Conservation (phyloP, 23 tunicate genomes). For the Styela plicata region DNA sequence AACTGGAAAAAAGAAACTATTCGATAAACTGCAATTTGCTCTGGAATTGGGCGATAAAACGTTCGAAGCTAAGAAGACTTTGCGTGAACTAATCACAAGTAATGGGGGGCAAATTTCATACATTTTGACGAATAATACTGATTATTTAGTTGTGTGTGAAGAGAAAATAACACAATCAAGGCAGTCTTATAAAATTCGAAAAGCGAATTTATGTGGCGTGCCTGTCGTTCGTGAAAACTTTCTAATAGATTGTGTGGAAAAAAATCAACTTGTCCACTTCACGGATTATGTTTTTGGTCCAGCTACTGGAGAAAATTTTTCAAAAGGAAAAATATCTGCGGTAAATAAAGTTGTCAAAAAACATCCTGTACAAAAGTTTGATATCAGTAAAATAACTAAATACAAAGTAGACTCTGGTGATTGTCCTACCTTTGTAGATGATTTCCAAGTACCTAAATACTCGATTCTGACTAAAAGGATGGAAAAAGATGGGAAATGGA, state of each 20-base stretch:
- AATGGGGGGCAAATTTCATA: constrained; percentile 76
- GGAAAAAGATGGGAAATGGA: background rate
- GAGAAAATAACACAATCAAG: background rate
- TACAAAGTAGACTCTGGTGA: constrained; percentile 16
- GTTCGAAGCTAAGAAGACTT: constrained; percentile 38
- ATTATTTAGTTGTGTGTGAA: constrained; percentile 1
- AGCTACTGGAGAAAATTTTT: constrained; percentile 19
- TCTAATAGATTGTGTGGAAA: constrained; percentile 28
- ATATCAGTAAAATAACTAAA: background rate
- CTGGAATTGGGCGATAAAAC: constrained; percentile 40
- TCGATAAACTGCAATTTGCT: constrained; percentile 40
- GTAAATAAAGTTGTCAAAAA: background rate
- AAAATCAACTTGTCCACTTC: constrained; percentile 21
- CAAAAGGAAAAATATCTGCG: constrained; percentile 39
- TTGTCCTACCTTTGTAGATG: constrained; percentile 46
- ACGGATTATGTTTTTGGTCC: constrained; percentile 10
- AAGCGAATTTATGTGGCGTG: constrained; percentile 35
- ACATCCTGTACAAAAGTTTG: background rate
- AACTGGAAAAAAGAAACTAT: constrained; percentile 15
- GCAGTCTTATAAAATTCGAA: constrained; percentile 35
- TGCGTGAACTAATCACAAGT: constrained; percentile 31
- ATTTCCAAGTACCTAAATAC: constrained; percentile 52
- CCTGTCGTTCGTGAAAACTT: constrained; percentile 32
- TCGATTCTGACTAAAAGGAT: constrained; percentile 30
- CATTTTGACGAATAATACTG: constrained; percentile 57